Conservation (phyloP, 1,140 invertebrate genomes). For the Platyura marginata region DNA sequence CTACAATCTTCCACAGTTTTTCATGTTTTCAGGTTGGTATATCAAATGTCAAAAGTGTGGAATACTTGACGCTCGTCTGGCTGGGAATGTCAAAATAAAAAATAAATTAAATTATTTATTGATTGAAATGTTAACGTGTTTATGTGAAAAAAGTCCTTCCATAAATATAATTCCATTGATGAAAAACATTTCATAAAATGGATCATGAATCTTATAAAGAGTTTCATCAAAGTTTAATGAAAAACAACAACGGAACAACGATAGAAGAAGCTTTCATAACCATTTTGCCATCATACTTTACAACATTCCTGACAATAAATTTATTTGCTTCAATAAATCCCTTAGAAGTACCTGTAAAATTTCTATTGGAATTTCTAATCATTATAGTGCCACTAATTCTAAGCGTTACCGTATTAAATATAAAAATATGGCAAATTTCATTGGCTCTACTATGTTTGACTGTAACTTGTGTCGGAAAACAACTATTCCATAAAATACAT, state of each 20-base stretch:
- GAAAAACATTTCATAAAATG: no score
- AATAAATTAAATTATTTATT: no score
- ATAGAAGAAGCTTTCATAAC: background rate
- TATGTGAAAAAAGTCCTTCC: no score
- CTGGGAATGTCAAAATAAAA: no score
- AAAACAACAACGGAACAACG: slow-evolving; percentile 4
- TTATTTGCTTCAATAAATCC: background rate
- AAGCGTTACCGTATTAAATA: slow-evolving; percentile 27
- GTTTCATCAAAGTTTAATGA: slow-evolving; percentile 4
- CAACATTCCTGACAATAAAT: background rate
- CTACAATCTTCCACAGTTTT: no score
- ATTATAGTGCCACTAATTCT: slow-evolving; percentile 30
- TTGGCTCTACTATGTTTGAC: slow-evolving; percentile 8
- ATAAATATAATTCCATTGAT: no score
- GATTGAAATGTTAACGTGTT: no score
- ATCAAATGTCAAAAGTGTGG: no score
- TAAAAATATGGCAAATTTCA: slow-evolving; percentile 12
- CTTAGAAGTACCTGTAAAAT: background rate
- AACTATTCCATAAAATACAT: slow-evolving; percentile 12
- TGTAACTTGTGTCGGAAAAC: slow-evolving; percentile 11
- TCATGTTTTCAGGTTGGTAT: no score
- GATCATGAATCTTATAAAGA: slow-evolving; percentile 1
- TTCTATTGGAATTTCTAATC: slow-evolving; percentile 27
- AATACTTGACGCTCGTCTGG: no score
- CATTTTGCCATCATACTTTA: slow-evolving; percentile 2